Evolutionary conservation across 1,140 invertebrate species (phyloP).

Genomic region (Drosophila elegans): DNA sequence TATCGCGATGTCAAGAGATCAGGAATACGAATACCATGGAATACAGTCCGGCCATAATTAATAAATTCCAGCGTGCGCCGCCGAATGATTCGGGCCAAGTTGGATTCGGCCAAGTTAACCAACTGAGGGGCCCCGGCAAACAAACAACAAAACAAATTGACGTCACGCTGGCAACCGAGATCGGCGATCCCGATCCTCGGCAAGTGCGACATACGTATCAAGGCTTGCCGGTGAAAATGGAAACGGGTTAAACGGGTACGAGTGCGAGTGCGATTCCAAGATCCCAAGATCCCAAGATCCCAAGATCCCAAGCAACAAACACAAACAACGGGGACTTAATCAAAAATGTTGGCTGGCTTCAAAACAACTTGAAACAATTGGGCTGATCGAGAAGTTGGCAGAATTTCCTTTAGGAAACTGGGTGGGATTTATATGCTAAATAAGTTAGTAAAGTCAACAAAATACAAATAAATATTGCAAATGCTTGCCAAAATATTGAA

Average conservation of each 20-base stretch:
- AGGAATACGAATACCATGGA: slow-evolving; percentile 45
- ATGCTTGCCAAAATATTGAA: background rate
- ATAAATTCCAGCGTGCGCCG: slow-evolving; percentile 81
- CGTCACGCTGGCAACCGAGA: slow-evolving; percentile 55
- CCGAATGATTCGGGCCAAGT: slow-evolving; percentile 39
- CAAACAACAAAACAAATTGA: slow-evolving; percentile 71
- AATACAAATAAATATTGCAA: background rate
- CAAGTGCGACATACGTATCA: slow-evolving; percentile 75
- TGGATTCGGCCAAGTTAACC: too few relatives aligned
- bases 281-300: slow-evolving; percentile 17
- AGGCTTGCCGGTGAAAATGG: slow-evolving; percentile 37
- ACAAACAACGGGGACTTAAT: slow-evolving; percentile 44
- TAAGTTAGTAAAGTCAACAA: too few relatives aligned
- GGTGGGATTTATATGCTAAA: background rate
- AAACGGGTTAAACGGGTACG: slow-evolving; percentile 72
- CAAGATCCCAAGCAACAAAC: slow-evolving; percentile 34
- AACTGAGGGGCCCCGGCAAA: slow-evolving; percentile 4
- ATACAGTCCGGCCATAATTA: slow-evolving; percentile 62
- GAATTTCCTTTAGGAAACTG: background rate
- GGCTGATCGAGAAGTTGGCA: slow-evolving; percentile 14
- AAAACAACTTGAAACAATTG: slow-evolving; percentile 29
- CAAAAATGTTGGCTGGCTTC: slow-evolving; percentile 24
- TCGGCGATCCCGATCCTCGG: slow-evolving; percentile 50
- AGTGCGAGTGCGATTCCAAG: background rate
- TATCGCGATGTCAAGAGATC: slow-evolving; percentile 15